A percentile compares a stretch with the other conserved stretches of the same genome.
phyloP scores from a whole-genome alignment of 2,888 invertebrate species.

The Piscicola geometra region DNA sequence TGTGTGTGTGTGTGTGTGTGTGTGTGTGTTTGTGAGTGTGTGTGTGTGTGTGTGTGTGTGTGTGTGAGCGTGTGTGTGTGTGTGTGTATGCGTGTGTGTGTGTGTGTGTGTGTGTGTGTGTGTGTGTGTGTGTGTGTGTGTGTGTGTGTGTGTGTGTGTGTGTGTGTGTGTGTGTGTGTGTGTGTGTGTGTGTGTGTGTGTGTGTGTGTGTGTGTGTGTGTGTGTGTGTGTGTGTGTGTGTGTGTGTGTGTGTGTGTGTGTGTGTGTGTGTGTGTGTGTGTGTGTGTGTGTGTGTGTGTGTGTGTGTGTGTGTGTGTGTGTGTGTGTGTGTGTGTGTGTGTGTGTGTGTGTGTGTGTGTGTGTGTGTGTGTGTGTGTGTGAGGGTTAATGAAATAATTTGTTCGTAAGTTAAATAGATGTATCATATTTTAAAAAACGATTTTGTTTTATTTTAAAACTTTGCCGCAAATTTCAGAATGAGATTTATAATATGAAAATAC shows the following conservation, averaged over 20 bases:
- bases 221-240: constrained; percentile 4
- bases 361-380: constrained; percentile 4
- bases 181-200: background rate
- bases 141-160: background rate
- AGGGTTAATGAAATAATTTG: background rate
- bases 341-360: constrained; percentile 4
- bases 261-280: constrained; percentile 4
- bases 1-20: too few species aligned
- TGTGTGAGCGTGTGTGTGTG: too few species aligned
- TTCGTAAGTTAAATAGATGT: too few species aligned
- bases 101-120: too few species aligned
- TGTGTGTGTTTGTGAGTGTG: too few species aligned
- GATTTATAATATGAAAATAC: too few species aligned
- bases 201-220: constrained; percentile 4
- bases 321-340: constrained; percentile 4
- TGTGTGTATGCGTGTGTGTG: too few species aligned
- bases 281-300: constrained; percentile 5
- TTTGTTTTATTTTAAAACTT: too few species aligned
- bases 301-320: constrained; percentile 4
- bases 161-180: background rate
- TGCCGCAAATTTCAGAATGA: too few species aligned
- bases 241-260: constrained; percentile 4
- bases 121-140: background rate
- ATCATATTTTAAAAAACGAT: too few species aligned
- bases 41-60: too few species aligned